Evolutionary conservation across 2,888 invertebrate genomes (phyloP).

Genomic region (Clepsis dumicolana): DNA sequence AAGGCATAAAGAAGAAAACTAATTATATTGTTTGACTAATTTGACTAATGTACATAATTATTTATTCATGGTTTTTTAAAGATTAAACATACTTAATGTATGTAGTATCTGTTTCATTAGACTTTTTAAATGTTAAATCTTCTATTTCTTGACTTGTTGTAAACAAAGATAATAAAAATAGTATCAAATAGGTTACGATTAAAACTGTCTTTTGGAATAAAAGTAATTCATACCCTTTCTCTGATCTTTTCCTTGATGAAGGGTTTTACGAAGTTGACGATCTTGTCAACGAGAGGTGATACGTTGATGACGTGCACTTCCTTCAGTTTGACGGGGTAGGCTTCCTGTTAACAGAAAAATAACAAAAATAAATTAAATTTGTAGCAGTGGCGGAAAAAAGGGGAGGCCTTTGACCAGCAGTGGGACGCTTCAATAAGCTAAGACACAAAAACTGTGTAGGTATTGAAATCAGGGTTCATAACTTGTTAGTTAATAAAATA

Average conservation of each 20-base stretch:
- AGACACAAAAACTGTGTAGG: too few relatives aligned
- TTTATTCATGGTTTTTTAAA: background rate
- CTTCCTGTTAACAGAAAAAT: slow-evolving; percentile 86
- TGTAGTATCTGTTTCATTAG: too few relatives aligned
- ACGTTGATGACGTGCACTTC: slow-evolving; percentile 95
- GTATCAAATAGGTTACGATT: too few relatives aligned
- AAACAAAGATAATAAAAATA: too few relatives aligned
- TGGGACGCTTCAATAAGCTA: too few relatives aligned
- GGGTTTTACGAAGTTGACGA: slow-evolving; percentile 94
- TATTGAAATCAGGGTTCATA: too few relatives aligned
- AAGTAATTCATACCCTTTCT: slow-evolving; percentile 83
- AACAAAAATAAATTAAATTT: background rate
- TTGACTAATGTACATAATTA: background rate
- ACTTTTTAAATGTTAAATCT: too few relatives aligned
- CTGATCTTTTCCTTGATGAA: slow-evolving; percentile 95
- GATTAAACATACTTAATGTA: background rate
- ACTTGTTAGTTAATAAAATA: too few relatives aligned
- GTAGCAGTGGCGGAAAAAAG: too few relatives aligned
- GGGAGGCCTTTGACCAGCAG: too few relatives aligned
- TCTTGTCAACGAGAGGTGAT: slow-evolving; percentile 93
- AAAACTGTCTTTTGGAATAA: background rate
- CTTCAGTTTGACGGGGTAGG: slow-evolving; percentile 95
- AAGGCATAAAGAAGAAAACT: background rate
- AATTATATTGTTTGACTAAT: too few relatives aligned
- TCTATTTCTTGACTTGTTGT: too few relatives aligned